Base-by-base conservation (phyloP, 2,888 invertebrate genomes). In the Hydrotaea diabolus region DNA sequence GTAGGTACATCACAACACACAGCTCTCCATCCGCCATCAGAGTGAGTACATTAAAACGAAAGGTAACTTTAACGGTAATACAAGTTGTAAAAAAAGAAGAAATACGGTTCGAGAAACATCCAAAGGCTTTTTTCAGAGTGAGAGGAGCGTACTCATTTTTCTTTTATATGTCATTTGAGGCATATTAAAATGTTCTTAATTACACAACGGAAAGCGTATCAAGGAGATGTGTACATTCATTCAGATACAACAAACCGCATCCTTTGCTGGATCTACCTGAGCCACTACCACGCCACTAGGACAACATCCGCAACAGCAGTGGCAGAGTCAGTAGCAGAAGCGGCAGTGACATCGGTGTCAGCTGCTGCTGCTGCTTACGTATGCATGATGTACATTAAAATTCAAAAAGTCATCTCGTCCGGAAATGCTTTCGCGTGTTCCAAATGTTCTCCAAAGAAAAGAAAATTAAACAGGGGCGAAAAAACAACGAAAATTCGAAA, bases 151-250 rank as follows among this genome's bases (percentile, higher is more conserved):
- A 71, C 43, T 72, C 43, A 75, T 75, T 78, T 82, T 72, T 71
- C 71, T 75, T 82, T 82, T 78, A 82, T 82, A 75, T 82, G 79
- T 43, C 76, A 83, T 83, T 83, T 73, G 80, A 83, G 77, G 79
- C 79, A 77, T 66, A 80, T 83, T 83, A 83, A 83, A 80, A 80
- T 66, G 55, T 83, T 79, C 72, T 72, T 83, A 83, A 80, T 83
- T 83, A 83, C 73, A 73, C 59, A 73, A 83, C 66, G 73, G 83
- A 46, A 83, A 78, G 55, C 55, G 49, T 72, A 26, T 53, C 31
- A 66, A 49, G 59, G 36, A 77, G 43, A 66, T 69, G 69, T 69
- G 69, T 53, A 66, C 76, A 49, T 43, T 1, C 62, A 43, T 62
- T 36, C 59, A 53, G 59, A 49, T 69, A n/a, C 66, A 36, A 43